Evolutionary conservation across 2,797 vertebrate species (phyloP).

Genomic region (Clarias fuscus): DNA sequence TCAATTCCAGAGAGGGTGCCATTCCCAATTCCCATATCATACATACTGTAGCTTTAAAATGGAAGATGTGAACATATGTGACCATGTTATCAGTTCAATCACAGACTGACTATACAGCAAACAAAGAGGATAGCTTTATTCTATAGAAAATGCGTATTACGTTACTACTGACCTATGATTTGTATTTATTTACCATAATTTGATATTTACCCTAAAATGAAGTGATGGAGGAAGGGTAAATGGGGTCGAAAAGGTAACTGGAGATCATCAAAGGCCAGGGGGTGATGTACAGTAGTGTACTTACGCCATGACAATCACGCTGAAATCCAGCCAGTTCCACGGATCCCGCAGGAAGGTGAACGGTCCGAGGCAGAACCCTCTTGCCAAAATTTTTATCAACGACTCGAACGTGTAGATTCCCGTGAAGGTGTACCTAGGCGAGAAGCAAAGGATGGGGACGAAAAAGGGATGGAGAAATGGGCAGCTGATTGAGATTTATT

Average conservation of each 20-base stretch:
- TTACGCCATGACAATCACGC: constrained; percentile 98
- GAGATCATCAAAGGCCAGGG: constrained; percentile 5
- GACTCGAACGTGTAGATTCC: constrained; percentile 98
- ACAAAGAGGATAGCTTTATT: background rate
- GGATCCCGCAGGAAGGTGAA: constrained; percentile 98
- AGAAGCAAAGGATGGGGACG: constrained; percentile 4
- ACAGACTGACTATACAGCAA: background rate
- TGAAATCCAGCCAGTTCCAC: constrained; percentile 99
- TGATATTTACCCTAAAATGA: background rate
- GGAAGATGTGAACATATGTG: background rate
- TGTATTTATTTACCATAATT: background rate
- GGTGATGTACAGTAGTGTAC: constrained; percentile 71
- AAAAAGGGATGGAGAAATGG: constrained; percentile 35
- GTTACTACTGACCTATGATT: background rate
- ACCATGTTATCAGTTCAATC: background rate
- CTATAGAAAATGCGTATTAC: background rate
- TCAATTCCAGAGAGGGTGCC: background rate
- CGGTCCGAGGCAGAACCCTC: constrained; percentile 92
- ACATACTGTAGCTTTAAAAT: background rate
- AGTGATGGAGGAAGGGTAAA: constrained; percentile 6
- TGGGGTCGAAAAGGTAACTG: constrained; percentile 20
- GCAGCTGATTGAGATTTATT: background rate
- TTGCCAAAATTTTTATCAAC: constrained; percentile 93
- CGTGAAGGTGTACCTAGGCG: constrained; percentile 81
- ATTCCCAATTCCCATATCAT: background rate